Base-by-base conservation (phyloP, 2,888 invertebrate species). In the Clitarchus hookeri region DNA sequence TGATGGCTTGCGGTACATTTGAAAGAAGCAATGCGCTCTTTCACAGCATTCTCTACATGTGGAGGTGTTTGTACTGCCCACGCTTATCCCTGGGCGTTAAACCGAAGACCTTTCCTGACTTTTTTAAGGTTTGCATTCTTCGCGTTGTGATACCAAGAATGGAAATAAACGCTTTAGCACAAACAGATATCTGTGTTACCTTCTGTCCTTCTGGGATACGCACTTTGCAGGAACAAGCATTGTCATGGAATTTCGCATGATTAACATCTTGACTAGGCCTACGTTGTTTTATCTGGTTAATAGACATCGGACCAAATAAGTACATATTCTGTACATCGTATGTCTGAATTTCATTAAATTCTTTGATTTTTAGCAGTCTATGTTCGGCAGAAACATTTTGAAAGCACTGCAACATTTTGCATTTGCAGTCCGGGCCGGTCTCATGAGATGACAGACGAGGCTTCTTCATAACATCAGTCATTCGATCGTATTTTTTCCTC, bases 141-240 rank as follows among this genome's bases (percentile, higher is more conserved):
- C 27, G 25, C 23, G 9, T 79, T 26, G 79, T 44, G 44, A 36
- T 82, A 4, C 36, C 82, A 82, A 27, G 82, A 82, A 82, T 27
- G 44, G 11, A 82, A 82, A 44, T 16, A 82, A 82, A 82, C 36
- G 36, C 82, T 82, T 27, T 19, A 65, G 23, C 65, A 65, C 23
- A 65, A 65, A 65, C 65, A 9, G 65, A 23, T 23, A 65, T 65
- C 65, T 65, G 11, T 16, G 65, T 27, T 82, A 82, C 36, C 82
- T 82, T 82, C 11, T 82, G n/a, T 6, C 44, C 26, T 19, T 82
- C n/a, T 23, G 16, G 1, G 19, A 82, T 36, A 26, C 82, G 82
- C 82, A 82, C 82, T 44, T 44, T 27, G 82, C 27, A 82, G 19
- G 82, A 82, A 82, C 1, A 82, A 44, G 82, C 27, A 82, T 44